phyloP scores from a whole-genome alignment of 2,888 invertebrate genomes.

The Drosophila neonasuta region DNA sequence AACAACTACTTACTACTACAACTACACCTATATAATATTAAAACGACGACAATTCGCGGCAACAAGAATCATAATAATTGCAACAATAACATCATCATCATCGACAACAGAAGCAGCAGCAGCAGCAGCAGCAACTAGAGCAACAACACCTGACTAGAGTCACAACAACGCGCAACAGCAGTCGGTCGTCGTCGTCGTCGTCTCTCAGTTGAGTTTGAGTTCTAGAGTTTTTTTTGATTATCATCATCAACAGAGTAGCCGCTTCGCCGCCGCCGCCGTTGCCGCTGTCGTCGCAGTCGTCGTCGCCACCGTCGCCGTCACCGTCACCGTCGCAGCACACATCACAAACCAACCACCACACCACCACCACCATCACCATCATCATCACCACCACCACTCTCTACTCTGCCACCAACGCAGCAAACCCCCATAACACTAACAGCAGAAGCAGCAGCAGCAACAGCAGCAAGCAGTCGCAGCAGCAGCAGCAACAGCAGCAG shows the following conservation, averaged over 20 bases:
- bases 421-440: slow-evolving; percentile 52
- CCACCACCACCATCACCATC: slow-evolving; percentile 41
- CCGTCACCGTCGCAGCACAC: slow-evolving; percentile 59
- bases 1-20: slow-evolving; percentile 39
- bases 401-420: slow-evolving; percentile 48
- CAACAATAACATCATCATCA: slow-evolving; percentile 25
- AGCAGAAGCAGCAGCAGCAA: slow-evolving; percentile 43
- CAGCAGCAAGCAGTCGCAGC: slow-evolving; percentile 43
- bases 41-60: slow-evolving; percentile 25
- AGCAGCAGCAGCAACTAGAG: slow-evolving; percentile 24
- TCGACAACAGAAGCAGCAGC: background rate
- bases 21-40: slow-evolving; percentile 29
- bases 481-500: slow-evolving; percentile 37
- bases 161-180: slow-evolving; percentile 35
- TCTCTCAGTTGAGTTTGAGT: slow-evolving; percentile 45
- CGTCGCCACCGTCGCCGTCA: slow-evolving; percentile 45
- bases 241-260: slow-evolving; percentile 35
- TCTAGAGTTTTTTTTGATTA: slow-evolving; percentile 19
- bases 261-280: slow-evolving; percentile 29
- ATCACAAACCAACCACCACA: slow-evolving; percentile 66
- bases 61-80: slow-evolving; percentile 21
- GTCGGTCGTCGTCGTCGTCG: slow-evolving; percentile 35
- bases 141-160: slow-evolving; percentile 41
- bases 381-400: slow-evolving; percentile 16
- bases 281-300: slow-evolving; percentile 34